These are phyloP conservation scores for Homalodisca vitripennis DNA, from an alignment of 1,140 invertebrate genomes.

Conservation along the genomic window DNA sequence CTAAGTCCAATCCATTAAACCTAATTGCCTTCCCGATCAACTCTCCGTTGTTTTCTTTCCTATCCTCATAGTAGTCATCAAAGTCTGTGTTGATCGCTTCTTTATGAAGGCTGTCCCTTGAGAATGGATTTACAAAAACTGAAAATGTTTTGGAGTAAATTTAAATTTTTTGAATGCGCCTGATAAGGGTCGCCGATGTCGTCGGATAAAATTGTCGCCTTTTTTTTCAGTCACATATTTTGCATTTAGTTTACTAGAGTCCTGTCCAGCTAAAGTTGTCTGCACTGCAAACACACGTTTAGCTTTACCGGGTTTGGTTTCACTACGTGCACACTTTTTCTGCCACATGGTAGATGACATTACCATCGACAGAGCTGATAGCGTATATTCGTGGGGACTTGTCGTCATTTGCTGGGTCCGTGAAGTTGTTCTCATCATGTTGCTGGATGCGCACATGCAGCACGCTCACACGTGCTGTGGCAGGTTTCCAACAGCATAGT, in stretches of 20 bases:
- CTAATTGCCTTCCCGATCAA: constrained; percentile 27
- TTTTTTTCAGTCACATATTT: constrained; percentile 54
- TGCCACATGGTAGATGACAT: constrained; percentile 78
- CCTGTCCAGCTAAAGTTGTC: constrained; percentile 50
- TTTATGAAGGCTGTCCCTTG: constrained; percentile 33
- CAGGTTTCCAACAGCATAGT: constrained; percentile 76
- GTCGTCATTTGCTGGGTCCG: constrained; percentile 41
- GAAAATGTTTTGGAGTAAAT: constrained; percentile 52
- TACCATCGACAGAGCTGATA: constrained; percentile 84
- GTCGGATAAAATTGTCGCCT: constrained; percentile 54
- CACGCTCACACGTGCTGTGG: constrained; percentile 82
- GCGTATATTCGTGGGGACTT: constrained; percentile 72
- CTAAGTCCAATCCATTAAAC: constrained; percentile 22
- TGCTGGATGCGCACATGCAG: constrained; percentile 59
- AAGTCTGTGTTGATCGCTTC: constrained; percentile 42
- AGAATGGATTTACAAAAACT: constrained; percentile 59
- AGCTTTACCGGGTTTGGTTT: constrained; percentile 21
- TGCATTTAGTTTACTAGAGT: constrained; percentile 47
- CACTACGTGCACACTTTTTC: constrained; percentile 32
- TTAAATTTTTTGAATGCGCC: constrained; percentile 51
- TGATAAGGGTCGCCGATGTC: constrained; percentile 35
- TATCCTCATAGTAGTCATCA: constrained; percentile 43
- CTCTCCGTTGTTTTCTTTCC: constrained; percentile 28
- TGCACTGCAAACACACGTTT: constrained; percentile 49
- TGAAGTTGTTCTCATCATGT: constrained; percentile 24